Evolutionary conservation across 2,797 vertebrate species (phyloP).

Genomic region (Tenualosa ilisha): DNA sequence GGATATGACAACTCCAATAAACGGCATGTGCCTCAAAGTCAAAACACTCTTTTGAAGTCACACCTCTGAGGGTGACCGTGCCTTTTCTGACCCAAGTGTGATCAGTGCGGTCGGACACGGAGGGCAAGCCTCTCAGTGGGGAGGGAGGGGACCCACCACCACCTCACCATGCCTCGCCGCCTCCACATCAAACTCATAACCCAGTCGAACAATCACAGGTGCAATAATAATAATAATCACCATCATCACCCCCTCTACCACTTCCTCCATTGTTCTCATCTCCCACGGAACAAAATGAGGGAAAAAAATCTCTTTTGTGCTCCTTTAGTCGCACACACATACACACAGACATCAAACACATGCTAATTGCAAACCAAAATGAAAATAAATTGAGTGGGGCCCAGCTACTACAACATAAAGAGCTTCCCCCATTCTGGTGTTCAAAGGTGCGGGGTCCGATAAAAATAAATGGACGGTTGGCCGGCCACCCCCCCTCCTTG

Average conservation of each 20-base stretch:
- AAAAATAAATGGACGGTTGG: conserved; percentile 75
- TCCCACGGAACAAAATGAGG: conserved; percentile 45
- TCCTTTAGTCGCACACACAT: conserved; percentile 31
- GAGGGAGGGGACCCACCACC: conserved; percentile 34
- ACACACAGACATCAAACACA: conserved; percentile 73
- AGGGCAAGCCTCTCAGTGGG: conserved; percentile 58
- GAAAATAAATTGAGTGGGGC: conserved; percentile 62
- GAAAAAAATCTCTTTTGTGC: conserved; percentile 50
- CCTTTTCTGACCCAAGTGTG: conserved; percentile 29
- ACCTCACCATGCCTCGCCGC: conserved; percentile 51
- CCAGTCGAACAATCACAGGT: conserved; percentile 66
- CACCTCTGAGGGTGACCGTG: conserved; percentile 37
- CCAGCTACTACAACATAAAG: conserved; percentile 56
- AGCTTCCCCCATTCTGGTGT: conserved; percentile 74
- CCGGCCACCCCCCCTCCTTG: conserved; percentile 38
- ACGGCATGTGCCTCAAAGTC: conserved; percentile 35
- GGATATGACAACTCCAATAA: not conserved
- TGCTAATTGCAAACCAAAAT: conserved; percentile 70
- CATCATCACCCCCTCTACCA: conserved; percentile 70
- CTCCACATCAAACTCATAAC: conserved; percentile 45
- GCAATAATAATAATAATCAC: conserved; percentile 71
- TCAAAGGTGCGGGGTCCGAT: conserved; percentile 68
- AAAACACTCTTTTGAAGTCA: conserved; percentile 44
- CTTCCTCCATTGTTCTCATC: conserved; percentile 73
- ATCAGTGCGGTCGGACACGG: conserved; percentile 39